These are phyloP conservation scores for Eubucco bourcierii DNA, from an alignment of 2,113 vertebrate species.

Conservation along the genomic window DNA sequence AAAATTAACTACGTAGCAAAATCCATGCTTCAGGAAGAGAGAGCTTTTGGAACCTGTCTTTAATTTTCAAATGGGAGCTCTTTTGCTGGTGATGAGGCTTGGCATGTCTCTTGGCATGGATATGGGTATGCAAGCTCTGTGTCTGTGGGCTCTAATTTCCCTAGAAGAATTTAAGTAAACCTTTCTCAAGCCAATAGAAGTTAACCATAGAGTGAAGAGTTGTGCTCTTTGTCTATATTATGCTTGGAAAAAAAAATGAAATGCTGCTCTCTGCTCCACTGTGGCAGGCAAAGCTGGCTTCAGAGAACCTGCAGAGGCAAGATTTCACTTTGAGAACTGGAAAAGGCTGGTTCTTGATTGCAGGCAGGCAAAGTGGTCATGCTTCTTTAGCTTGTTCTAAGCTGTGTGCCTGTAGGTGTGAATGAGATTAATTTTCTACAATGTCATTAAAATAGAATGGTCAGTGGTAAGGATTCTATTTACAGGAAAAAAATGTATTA, in stretches of 20 bases:
- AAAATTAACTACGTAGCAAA: conserved; percentile 6
- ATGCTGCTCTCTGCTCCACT: neutral
- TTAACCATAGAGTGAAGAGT: neutral
- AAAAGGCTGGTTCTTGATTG: neutral
- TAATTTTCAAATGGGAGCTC: conserved; percentile 54
- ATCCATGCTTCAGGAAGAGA: neutral
- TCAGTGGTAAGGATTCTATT: neutral
- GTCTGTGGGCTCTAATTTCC: conserved; percentile 38
- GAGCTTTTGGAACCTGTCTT: conserved; percentile 53
- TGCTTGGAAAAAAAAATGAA: conserved; percentile 23
- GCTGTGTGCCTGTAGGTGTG: neutral
- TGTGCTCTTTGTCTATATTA: neutral
- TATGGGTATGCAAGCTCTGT: neutral
- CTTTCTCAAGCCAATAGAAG: conserved; percentile 29
- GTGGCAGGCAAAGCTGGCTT: conserved; percentile 15
- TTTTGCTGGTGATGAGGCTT: conserved; percentile 44
- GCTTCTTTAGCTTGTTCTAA: neutral
- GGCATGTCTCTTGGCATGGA: conserved; percentile 44
- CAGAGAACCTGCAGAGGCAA: neutral
- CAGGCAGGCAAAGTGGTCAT: neutral
- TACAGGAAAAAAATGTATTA: neutral
- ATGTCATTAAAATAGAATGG: neutral
- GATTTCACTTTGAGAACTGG: neutral
- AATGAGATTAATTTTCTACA: neutral
- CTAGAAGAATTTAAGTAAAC: conserved; percentile 50